phyloP scores from a whole-genome alignment of 1,140 invertebrate genomes.

The Ctenoplectra terminalis region DNA sequence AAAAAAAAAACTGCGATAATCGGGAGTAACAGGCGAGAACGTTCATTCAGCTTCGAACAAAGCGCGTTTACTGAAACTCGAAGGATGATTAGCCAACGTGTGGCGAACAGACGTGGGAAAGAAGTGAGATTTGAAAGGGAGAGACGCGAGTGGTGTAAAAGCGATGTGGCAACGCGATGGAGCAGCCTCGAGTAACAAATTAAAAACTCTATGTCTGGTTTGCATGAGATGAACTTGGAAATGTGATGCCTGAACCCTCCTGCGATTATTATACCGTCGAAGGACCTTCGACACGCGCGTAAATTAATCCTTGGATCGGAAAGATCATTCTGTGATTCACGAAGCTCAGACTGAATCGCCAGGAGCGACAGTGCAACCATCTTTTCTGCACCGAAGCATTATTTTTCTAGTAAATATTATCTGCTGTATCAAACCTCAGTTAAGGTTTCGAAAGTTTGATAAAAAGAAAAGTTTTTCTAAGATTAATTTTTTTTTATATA shows the following conservation, averaged over 20 bases:
- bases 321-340: not conserved
- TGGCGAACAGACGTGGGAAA: slow-evolving; percentile 61
- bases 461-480: too few species aligned
- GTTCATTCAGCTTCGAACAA: slow-evolving; percentile 28
- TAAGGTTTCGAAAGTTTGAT: too few species aligned
- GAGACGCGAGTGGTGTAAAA: not conserved
- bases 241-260: not conserved
- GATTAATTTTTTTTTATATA: too few species aligned
- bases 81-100: slow-evolving; percentile 20
- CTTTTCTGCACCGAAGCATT: not conserved
- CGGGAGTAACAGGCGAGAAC: not conserved
- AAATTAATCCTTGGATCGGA: not conserved
- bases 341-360: not conserved
- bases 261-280: not conserved
- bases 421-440: too few species aligned
- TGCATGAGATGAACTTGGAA: slow-evolving; percentile 5
- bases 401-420: too few species aligned
- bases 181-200: slow-evolving; percentile 18
- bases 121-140: slow-evolving; percentile 49
- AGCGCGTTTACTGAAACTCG: slow-evolving; percentile 24
- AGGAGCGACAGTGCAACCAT: not conserved
- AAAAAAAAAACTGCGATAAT: not conserved
- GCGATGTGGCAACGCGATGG: slow-evolving; percentile 9
- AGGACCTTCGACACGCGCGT: not conserved
- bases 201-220: not conserved